phyloP scores from a whole-genome alignment of 2,113 vertebrate genomes.

The Delphinus delphis region DNA sequence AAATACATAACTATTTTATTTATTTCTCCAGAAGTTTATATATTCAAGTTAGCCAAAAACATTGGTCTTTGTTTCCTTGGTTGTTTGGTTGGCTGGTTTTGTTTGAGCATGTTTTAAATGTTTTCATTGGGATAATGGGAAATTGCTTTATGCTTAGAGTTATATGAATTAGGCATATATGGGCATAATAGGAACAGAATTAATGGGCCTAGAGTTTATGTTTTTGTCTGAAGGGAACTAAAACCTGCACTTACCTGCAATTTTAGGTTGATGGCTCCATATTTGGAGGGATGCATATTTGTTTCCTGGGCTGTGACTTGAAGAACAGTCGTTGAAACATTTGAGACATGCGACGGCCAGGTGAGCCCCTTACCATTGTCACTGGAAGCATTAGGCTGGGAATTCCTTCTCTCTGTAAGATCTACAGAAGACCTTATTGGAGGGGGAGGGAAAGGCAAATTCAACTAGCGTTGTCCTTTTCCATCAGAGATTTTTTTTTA shows the following conservation, averaged over 20 bases:
- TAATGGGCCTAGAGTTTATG: background rate
- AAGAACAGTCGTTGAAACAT: background rate
- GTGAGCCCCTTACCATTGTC: background rate
- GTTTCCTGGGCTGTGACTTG: background rate
- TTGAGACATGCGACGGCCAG: background rate
- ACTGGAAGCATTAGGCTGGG: background rate
- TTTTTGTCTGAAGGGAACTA: background rate
- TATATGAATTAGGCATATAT: background rate
- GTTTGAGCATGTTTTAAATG: background rate
- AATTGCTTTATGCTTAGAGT: background rate
- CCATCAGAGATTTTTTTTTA: background rate
- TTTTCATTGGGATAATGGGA: background rate
- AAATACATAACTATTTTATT: background rate
- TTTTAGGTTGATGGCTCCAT: background rate
- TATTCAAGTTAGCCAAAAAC: background rate
- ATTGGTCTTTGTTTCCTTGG: background rate
- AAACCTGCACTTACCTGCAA: background rate
- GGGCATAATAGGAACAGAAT: background rate
- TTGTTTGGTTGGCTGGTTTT: background rate
- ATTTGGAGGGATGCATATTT: background rate
- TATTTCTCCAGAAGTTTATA: background rate
- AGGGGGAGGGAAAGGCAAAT: too few species aligned
- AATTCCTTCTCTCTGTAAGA: background rate
- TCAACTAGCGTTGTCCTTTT: background rate
- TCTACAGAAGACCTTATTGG: background rate